Evolutionary conservation across 2,797 vertebrate genomes (phyloP), one percentile per base, ranked within the genome.

Genomic region (Phrynocephalus vlangalii): DNA sequence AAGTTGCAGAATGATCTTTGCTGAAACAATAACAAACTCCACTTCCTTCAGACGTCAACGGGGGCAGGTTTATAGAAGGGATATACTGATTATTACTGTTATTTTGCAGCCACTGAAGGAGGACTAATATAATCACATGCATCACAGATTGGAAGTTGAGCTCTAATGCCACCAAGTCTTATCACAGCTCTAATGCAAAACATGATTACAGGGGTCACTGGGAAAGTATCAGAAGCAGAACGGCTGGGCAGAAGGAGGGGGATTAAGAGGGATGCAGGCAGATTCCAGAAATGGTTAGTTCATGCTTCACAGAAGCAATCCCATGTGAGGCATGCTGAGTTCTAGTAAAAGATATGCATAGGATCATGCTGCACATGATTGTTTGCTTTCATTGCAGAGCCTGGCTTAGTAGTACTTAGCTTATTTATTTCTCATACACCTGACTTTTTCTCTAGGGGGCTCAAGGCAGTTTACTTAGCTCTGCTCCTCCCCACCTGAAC

Each of bases 151-250:
- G 91, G 85, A 93, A 94, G 89, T 71, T 70, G 83, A 94, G 86
- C 82, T 92, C 26, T 93, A 90, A 95, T 89, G 38, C 85, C 89
- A 93, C 88, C 79, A 89, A 79, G 83, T 86, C 93, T 93, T 95
- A 94, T 91, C 93, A 72, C 88, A 90, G 87, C 92, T 93, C 92
- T 93, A 92, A 92, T 94, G 87, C 88, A 94, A 94, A 95, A 87
- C 91, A 33, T 88, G 93, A 95, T 95, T 95, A 95, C 92, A 92
- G 0, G 2, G 93, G 92, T 94, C 93, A 91, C 88, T 93, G 90
- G 60, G 88, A 92, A 95, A 90, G 28, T 92, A 94, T 90, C 94
- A 93, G 92, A 92, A 92, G 89, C 91, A 10, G 79, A 70, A 91
- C 90, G 94, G 88, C 84, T 85, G 80, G 44, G 38, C 24, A n/a